Conservation (phyloP, 2,888 invertebrate genomes). For the Hoplodrina ambigua region DNA sequence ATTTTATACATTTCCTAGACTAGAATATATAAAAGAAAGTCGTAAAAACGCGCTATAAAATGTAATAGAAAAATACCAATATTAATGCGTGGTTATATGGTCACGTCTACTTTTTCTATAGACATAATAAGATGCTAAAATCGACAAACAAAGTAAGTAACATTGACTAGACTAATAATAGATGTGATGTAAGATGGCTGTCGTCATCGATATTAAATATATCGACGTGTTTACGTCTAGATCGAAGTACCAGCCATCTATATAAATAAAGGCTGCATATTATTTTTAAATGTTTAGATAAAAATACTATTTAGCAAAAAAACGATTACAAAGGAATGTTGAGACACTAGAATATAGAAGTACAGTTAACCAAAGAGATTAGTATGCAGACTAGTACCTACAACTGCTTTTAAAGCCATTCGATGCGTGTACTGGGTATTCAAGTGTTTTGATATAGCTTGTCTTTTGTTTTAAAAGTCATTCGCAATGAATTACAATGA, state of each 20-base stretch:
- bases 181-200: conserved; percentile 46
- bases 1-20: conserved; percentile 22
- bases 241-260: conserved; percentile 4
- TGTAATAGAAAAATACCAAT: conserved; percentile 20
- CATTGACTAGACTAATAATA: conserved; percentile 24
- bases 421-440: not conserved
- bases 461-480: not conserved
- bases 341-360: not conserved
- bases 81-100: conserved; percentile 15
- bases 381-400: conserved; percentile 7
- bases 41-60: conserved; percentile 43
- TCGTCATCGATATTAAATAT: conserved; percentile 47
- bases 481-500: not conserved
- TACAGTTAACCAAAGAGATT: conserved; percentile 9
- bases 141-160: conserved; percentile 18
- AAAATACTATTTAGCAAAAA: not conserved
- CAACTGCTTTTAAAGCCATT: not conserved
- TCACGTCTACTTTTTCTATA: conserved; percentile 11
- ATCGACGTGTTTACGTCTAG: conserved; percentile 26
- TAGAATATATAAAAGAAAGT: conserved; percentile 27
- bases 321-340: not conserved
- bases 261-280: not conserved
- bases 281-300: not conserved
- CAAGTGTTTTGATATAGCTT: not conserved
- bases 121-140: not conserved